phyloP scores from a whole-genome alignment of 2,797 vertebrate species.

The Cichlasoma orientale region DNA sequence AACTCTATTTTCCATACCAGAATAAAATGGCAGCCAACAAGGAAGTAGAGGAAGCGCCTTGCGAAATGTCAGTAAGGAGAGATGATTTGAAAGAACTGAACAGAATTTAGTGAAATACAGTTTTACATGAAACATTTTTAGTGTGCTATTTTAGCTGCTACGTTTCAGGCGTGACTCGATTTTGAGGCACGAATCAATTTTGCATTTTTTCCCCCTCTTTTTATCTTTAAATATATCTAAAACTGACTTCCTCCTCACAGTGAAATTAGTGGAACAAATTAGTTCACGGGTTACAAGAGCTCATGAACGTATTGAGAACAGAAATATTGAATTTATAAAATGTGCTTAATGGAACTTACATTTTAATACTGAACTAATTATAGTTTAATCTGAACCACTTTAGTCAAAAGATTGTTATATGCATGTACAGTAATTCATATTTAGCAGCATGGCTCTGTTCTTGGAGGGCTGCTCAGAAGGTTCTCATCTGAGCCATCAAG shows the following conservation, averaged over 20 bases:
- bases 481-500: neutral
- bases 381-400: neutral
- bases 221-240: neutral
- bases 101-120: neutral
- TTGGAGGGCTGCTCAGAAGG: neutral
- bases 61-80: too few species aligned
- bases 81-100: too few species aligned
- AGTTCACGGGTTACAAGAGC: neutral
- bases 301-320: neutral
- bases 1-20: too few species aligned
- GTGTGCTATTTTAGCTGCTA: neutral
- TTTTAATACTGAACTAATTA: neutral
- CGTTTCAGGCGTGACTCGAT: neutral
- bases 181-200: too few species aligned
- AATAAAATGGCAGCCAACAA: neutral
- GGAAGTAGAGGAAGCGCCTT: neutral
- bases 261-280: neutral
- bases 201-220: neutral
- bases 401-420: neutral
- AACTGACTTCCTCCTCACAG: neutral
- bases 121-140: neutral
- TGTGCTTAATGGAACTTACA: neutral
- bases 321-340: neutral
- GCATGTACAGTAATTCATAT: neutral
- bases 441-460: neutral